Conservation (phyloP, 2,888 invertebrate species). For the Argyresthia goedartella region DNA sequence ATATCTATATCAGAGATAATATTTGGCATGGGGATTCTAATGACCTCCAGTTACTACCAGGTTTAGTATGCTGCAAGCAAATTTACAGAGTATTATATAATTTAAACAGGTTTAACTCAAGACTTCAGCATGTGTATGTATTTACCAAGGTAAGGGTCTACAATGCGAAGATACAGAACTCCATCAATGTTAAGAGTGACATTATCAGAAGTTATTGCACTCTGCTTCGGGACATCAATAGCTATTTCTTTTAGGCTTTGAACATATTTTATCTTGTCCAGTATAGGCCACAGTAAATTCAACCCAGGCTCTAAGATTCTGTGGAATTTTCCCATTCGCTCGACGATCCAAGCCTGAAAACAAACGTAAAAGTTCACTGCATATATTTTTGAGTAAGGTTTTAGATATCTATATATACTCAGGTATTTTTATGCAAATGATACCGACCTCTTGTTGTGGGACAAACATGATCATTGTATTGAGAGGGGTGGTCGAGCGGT, state of each 20-base stretch:
- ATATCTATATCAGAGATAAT: no score
- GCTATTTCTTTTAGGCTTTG: conserved; percentile 99
- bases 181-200: conserved; percentile 97
- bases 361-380: neutral
- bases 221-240: conserved; percentile 98
- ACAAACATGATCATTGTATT: conserved; percentile 98
- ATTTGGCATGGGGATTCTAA: no score
- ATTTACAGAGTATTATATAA: no score
- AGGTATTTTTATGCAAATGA: neutral
- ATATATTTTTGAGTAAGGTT: no score
- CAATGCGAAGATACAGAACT: conserved; percentile 93
- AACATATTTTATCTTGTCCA: conserved; percentile 96
- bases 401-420: neutral
- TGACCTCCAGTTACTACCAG: no score
- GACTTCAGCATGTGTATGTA: neutral
- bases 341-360: conserved; percentile 93
- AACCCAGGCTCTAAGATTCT: conserved; percentile 94
- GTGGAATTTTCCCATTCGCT: conserved; percentile 98
- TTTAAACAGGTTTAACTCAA: no score
- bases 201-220: conserved; percentile 98
- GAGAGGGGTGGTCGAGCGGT: conserved; percentile 78
- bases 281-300: conserved; percentile 90
- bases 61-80: no score
- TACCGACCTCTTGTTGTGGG: conserved; percentile 94
- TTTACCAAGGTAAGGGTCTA: conserved; percentile 90